These are phyloP conservation scores for Darevskia mixta DNA, from an alignment of 2,797 vertebrate species.

Conservation along the genomic window DNA sequence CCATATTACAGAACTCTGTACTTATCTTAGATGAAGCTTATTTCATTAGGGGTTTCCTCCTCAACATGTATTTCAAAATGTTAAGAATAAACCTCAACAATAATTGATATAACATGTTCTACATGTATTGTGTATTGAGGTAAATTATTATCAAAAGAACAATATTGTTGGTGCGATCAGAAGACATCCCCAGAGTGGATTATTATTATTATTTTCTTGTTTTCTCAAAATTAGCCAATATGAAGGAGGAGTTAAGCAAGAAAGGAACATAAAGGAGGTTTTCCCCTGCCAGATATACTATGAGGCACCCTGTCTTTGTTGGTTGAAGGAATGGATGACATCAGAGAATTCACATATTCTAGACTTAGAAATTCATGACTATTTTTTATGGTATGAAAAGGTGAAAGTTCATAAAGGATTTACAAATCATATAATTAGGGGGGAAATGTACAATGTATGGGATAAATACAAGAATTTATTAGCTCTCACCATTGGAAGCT, in stretches of 20 bases:
- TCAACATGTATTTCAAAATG: not conserved
- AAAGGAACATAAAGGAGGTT: not conserved
- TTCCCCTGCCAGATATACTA: too few species aligned
- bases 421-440: too few species aligned
- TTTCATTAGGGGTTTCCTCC: not conserved
- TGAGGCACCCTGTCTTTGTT: too few species aligned
- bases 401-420: too few species aligned
- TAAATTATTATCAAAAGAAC: not conserved
- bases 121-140: not conserved
- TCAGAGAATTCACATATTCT: too few species aligned
- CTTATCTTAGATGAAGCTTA: too few species aligned
- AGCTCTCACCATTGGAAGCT: too few species aligned
- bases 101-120: constrained; percentile 30
- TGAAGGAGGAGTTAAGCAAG: not conserved
- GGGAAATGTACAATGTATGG: too few species aligned
- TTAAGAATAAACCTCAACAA: not conserved
- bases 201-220: not conserved
- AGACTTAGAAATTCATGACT: too few species aligned
- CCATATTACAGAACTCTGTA: not conserved
- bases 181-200: not conserved
- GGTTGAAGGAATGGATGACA: too few species aligned
- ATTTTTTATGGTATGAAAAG: too few species aligned
- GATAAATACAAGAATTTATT: too few species aligned
- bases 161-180: not conserved
- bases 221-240: not conserved